These are phyloP conservation scores for Drosophila pallidifrons DNA, from an alignment of 1,140 invertebrate species.

Conservation along the genomic window DNA sequence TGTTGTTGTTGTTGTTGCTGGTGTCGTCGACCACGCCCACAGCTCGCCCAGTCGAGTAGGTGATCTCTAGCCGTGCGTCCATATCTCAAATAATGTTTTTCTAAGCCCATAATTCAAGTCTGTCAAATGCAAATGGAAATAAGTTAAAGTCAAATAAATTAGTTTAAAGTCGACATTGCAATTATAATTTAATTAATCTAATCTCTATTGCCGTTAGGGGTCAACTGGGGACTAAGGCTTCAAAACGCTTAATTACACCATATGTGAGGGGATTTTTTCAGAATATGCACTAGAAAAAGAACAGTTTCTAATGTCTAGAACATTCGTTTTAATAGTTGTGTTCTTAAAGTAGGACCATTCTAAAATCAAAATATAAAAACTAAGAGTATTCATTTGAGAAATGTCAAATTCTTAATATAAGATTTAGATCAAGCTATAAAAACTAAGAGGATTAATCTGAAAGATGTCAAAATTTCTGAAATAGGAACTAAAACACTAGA, in stretches of 20 bases:
- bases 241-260: conserved; percentile 10
- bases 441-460: too few species aligned
- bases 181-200: conserved; percentile 57
- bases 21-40: conserved; percentile 66
- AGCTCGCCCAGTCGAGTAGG: conserved; percentile 87
- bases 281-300: not conserved
- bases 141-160: conserved; percentile 42
- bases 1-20: conserved; percentile 41
- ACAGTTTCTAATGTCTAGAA: too few species aligned
- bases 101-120: conserved; percentile 87
- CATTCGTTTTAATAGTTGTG: too few species aligned
- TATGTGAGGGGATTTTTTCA: not conserved
- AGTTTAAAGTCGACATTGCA: conserved; percentile 41
- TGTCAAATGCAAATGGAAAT: conserved; percentile 43
- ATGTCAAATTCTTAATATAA: too few species aligned
- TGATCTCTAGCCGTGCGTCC: conserved; percentile 89
- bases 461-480: too few species aligned
- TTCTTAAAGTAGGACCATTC: too few species aligned
- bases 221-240: conserved; percentile 38
- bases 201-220: conserved; percentile 49
- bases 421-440: too few species aligned
- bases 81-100: conserved; percentile 91
- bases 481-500: too few species aligned
- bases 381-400: too few species aligned
- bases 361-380: too few species aligned